Evolutionary conservation across 2,797 vertebrate genomes (phyloP), one percentile per base, ranked within the genome.

Genomic region (Chiloscyllium punctatum): DNA sequence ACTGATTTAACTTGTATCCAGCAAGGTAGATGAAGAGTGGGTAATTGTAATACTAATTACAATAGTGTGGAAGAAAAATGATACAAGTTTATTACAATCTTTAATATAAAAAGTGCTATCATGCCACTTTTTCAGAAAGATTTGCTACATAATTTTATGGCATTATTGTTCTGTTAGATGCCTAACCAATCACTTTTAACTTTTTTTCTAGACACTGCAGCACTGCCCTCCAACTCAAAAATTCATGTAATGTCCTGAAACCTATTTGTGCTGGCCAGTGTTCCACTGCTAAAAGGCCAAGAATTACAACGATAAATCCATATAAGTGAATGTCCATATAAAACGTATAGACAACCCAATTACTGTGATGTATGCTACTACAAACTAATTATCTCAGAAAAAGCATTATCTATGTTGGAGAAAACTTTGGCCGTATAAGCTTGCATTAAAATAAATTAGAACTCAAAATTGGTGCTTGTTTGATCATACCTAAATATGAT

Each of bases 361-460:
- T 94, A 77, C 69, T 57, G 71, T 77, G 48, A 7, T 53, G 71
- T 51, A 95, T 95, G 51, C 30, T 33, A 74, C 77, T 57, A 94
- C 69, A 74, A 77, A 30, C 30, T 95, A 53, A 95, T 95, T 77
- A 95, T 77, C 94, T 95, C 27, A 5, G 71, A 51, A 57, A 95
- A 95, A 95, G 53, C 94, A 4, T 77, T 77, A 95, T 77, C 74
- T 77, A 74, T 95, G 94, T 95, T n/a, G 48, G 94, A 51, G 15
- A 51, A 72, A 74, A 30, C 25, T 53, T 77, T 95, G 71, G 94
- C 48, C 53, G 74, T 77, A n/a, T 77, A 74, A 33, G 33, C 94
- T 95, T 74, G 71, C n/a, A 18, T 53, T 71, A 77, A 53, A 11
- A 69, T 15, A 53, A 95, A 9, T 74, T 95, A 27, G 51, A 72